These are phyloP conservation scores for Psilopsiagon aurifrons DNA, from an alignment of 2,113 vertebrate species.

Conservation along the genomic window DNA sequence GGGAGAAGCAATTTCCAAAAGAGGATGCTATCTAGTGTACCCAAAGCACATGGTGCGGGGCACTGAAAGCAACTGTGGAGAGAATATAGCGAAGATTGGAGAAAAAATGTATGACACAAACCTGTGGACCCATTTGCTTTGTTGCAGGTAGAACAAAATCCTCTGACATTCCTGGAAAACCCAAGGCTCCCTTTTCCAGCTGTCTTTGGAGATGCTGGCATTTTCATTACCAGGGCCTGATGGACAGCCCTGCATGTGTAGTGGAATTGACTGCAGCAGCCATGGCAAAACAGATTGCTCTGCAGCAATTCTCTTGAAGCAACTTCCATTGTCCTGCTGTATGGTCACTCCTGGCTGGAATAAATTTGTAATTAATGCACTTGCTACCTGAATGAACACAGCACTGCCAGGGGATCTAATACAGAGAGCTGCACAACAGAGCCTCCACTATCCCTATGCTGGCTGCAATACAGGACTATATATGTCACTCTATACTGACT, in stretches of 20 bases:
- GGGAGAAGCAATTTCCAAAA: not conserved
- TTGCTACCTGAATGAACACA: no score
- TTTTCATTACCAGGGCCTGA: not conserved
- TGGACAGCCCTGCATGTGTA: rapidly evolving
- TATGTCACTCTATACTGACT: not conserved
- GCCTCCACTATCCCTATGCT: not conserved
- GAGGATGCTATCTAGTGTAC: not conserved
- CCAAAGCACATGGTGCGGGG: rapidly evolving
- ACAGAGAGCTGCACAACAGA: not conserved
- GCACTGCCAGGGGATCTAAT: not conserved
- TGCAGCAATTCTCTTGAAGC: not conserved
- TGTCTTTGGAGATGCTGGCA: not conserved
- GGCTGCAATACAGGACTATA: rapidly evolving
- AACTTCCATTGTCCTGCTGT: not conserved
- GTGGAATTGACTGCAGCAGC: not conserved
- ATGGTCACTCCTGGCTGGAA: not conserved
- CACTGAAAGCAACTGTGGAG: rapidly evolving
- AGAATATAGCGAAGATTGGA: rapidly evolving
- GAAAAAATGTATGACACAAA: not conserved
- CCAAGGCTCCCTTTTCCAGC: not conserved
- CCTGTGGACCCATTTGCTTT: not conserved
- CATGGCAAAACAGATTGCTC: not conserved
- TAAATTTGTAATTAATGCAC: not conserved
- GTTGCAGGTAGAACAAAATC: not conserved
- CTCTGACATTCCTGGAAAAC: rapidly evolving